Conservation (phyloP, 2,113 vertebrate species). For the Ciconia boyciana region DNA sequence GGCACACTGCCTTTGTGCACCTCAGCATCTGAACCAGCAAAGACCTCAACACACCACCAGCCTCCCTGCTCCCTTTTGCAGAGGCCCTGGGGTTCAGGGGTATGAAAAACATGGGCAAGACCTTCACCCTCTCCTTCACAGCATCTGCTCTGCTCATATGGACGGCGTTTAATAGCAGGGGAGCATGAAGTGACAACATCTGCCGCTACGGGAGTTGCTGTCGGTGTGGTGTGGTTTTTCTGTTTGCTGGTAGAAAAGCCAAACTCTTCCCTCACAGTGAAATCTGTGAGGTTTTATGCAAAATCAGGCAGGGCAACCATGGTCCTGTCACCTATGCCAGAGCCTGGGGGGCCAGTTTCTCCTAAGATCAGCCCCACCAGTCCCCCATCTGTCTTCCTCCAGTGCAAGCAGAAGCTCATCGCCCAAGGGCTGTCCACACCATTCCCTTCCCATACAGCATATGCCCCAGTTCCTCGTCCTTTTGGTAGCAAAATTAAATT, state of each 20-base stretch:
- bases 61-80: background rate
- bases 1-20: background rate
- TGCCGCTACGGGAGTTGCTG: background rate
- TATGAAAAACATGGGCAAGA: background rate
- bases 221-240: background rate
- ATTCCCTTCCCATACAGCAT: accelerated
- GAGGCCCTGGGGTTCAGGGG: background rate
- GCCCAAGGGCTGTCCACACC: accelerated
- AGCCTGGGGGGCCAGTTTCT: background rate
- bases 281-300: background rate
- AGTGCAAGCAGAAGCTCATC: accelerated
- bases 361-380: background rate
- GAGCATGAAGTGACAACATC: background rate
- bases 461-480: background rate
- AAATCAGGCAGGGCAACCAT: background rate
- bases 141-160: background rate
- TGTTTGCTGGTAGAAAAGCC: background rate
- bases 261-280: background rate
- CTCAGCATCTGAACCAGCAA: accelerated
- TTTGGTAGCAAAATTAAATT: background rate
- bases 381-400: background rate
- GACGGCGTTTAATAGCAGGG: background rate
- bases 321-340: background rate
- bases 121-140: background rate
- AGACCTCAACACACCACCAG: background rate